phyloP scores from a whole-genome alignment of 2,888 invertebrate genomes.

The Caenorhabditis sp. region DNA sequence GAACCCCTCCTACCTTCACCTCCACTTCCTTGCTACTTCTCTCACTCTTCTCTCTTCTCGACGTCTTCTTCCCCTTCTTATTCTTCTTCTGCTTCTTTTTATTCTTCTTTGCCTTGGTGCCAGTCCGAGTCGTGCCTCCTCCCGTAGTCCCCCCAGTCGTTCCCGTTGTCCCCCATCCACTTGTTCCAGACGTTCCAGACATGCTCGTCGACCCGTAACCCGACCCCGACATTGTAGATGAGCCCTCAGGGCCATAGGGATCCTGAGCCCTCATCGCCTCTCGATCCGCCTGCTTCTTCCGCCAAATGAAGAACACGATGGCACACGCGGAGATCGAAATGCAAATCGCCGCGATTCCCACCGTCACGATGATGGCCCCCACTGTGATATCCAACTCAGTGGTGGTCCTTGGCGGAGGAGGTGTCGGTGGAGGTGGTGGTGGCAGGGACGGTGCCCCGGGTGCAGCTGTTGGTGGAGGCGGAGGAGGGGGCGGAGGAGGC shows the following conservation, averaged over 20 bases:
- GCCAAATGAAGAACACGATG: background rate
- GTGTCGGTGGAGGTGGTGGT: background rate
- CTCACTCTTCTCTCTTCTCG: background rate
- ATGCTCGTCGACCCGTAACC: background rate
- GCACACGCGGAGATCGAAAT: slow-evolving; percentile 2
- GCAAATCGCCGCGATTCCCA: background rate
- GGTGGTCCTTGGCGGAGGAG: slow-evolving; percentile 5
- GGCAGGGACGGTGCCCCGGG: background rate
- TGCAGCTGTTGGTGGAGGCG: background rate
- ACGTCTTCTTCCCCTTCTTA: slow-evolving; percentile 6
- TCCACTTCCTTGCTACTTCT: background rate
- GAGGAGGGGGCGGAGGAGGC: background rate
- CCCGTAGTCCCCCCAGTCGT: background rate
- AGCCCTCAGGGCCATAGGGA: background rate
- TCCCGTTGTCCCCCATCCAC: slow-evolving; percentile 1
- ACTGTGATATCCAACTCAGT: slow-evolving; percentile 2
- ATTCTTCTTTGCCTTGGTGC: slow-evolving; percentile 19
- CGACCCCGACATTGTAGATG: background rate
- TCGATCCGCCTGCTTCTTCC: background rate
- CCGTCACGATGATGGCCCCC: background rate
- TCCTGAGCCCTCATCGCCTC: background rate
- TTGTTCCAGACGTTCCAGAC: slow-evolving; percentile 17
- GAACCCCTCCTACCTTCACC: background rate
- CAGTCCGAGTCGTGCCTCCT: background rate
- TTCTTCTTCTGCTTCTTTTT: slow-evolving; percentile 20